phyloP scores from a whole-genome alignment of 92 coral and sea anemone species.

The Metridium senile region DNA sequence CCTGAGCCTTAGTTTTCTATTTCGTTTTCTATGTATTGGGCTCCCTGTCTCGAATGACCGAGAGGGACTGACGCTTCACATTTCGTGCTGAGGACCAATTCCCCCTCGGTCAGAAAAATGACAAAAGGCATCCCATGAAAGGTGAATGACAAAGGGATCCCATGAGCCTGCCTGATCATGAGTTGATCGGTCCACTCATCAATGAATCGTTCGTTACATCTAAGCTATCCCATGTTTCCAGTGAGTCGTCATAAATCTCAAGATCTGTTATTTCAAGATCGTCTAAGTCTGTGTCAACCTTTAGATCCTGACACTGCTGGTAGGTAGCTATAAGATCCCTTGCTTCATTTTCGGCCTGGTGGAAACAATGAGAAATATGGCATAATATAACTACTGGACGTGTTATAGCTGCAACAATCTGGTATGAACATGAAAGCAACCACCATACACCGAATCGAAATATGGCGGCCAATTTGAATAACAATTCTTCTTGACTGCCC shows the following conservation, averaged over 20 bases:
- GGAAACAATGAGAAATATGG: no score
- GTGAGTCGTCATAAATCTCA: constrained; percentile 79
- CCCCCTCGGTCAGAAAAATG: background rate
- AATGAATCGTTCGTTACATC: constrained; percentile 46
- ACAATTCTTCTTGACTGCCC: no score
- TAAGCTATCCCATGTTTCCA: constrained; percentile 87
- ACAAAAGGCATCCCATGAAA: background rate
- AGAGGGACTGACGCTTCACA: no score
- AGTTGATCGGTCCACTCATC: constrained; percentile 21
- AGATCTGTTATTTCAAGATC: constrained; percentile 76
- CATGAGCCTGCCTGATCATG: no score
- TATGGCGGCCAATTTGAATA: no score
- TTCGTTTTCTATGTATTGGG: no score
- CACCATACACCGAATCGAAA: no score
- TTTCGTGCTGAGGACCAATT: no score
- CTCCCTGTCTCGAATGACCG: no score
- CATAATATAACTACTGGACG: background rate
- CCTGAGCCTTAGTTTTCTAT: no score
- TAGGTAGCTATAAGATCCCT: constrained; percentile 81
- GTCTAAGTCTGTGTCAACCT: constrained; percentile 53
- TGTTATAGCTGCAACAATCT: background rate
- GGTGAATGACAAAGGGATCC: background rate
- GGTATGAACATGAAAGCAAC: no score
- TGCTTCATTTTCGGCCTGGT: constrained; percentile 82
- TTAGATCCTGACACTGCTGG: constrained; percentile 88